Percentiles rank a stretch among this genome's conserved stretches.
phyloP scores from a whole-genome alignment of 1,140 invertebrate genomes.

The Odontomachus brunneus region DNA sequence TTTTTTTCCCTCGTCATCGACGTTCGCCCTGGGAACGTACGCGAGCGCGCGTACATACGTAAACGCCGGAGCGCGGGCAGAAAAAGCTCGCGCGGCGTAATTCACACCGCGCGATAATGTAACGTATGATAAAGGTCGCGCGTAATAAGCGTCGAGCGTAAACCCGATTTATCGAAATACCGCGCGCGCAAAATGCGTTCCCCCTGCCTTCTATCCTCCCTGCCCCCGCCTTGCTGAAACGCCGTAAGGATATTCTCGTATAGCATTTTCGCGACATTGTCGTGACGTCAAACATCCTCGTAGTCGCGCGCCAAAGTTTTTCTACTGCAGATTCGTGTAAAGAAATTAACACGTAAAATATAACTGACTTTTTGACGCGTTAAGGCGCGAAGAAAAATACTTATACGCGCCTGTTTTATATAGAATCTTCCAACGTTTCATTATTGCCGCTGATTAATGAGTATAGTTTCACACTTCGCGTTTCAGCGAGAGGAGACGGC shows the following conservation, averaged over 20 bases:
- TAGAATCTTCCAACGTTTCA: neutral
- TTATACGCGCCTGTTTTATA: no score
- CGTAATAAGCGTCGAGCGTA: slow-evolving; percentile 56
- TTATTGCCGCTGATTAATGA: neutral
- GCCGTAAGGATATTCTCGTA: neutral
- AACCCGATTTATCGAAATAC: slow-evolving; percentile 55
- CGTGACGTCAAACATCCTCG: neutral
- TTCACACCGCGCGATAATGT: slow-evolving; percentile 48
- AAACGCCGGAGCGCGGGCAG: neutral
- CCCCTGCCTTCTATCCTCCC: no score
- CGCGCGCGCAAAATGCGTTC: slow-evolving; percentile 31
- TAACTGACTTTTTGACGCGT: neutral
- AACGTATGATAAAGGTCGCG: slow-evolving; percentile 54
- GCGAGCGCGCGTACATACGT: neutral
- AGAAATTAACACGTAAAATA: neutral
- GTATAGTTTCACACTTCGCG: neutral
- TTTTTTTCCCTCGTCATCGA: slow-evolving; percentile 7
- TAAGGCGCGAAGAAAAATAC: no score
- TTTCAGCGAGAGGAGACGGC: neutral
- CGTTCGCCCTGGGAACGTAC: neutral
- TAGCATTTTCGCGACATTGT: slow-evolving; percentile 31
- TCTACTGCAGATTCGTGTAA: no score
- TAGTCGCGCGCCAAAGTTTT: no score
- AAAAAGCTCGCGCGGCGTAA: slow-evolving; percentile 24
- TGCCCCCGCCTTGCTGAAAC: no score